Conservation (phyloP, 2,888 invertebrate species). For the Leucophora obtusa region DNA sequence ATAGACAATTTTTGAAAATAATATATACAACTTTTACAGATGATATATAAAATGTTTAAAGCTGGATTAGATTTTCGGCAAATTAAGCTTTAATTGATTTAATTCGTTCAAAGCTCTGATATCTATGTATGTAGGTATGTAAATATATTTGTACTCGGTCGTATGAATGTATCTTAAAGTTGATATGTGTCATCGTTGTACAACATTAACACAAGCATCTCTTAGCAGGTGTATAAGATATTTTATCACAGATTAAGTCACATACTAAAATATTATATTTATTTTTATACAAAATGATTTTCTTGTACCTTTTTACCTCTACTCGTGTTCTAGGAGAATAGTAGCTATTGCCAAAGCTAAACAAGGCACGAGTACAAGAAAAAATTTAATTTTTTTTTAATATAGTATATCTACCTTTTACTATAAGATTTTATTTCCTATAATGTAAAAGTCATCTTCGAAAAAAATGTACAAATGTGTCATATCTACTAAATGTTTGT, state of each 20-base stretch:
- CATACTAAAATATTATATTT: conserved; percentile 52
- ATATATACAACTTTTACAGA: no score
- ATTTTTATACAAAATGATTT: conserved; percentile 57
- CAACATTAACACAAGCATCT: conserved; percentile 54
- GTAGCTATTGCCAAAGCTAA: background rate
- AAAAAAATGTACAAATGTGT: no score
- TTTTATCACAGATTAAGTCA: conserved; percentile 64
- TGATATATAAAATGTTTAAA: no score
- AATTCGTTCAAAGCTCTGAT: no score
- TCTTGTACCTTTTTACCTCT: conserved; percentile 10
- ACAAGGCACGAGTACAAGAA: background rate
- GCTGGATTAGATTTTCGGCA: no score
- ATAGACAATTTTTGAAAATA: no score
- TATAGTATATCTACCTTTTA: background rate
- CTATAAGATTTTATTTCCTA: no score
- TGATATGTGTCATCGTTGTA: conserved; percentile 63
- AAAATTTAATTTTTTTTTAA: background rate
- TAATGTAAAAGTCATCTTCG: no score
- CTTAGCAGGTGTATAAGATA: conserved; percentile 63
- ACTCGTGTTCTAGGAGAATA: background rate
- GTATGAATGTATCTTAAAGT: conserved; percentile 49
- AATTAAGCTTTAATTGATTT: no score
- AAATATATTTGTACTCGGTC: background rate
- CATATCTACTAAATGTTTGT: no score
- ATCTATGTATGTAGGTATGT: no score